These are phyloP conservation scores for Quadroppia sp. DNA, from an alignment of 2,888 invertebrate species.

Conservation along the genomic window DNA sequence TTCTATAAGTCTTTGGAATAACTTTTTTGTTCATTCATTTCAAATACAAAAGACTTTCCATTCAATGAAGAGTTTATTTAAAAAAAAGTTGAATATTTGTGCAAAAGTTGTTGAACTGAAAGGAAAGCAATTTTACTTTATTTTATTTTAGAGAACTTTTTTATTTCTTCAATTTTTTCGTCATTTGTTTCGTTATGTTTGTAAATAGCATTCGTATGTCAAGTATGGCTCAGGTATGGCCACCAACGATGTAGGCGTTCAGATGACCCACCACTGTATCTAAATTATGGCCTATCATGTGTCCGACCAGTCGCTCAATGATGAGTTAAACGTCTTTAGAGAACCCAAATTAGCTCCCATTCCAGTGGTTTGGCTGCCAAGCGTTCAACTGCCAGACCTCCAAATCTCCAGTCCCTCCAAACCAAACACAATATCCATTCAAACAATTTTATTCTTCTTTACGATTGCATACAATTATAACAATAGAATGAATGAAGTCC, in stretches of 20 bases:
- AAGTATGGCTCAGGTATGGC: constrained; percentile 6
- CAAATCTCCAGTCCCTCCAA: neutral
- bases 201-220: neutral
- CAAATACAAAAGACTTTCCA: neutral
- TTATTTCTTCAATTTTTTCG: neutral
- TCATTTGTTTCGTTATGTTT: constrained; percentile 6
- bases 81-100: neutral
- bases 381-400: neutral
- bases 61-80: neutral
- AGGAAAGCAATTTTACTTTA: no score
- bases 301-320: constrained; percentile 11
- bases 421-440: neutral
- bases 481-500: neutral
- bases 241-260: constrained; percentile 35
- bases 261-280: constrained; percentile 2
- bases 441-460: neutral
- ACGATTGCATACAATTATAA: neutral
- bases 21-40: neutral
- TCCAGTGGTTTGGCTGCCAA: constrained; percentile 1
- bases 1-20: neutral
- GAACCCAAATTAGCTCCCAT: constrained; percentile 20
- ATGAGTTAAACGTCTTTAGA: constrained; percentile 18
- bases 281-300: constrained; percentile 33
- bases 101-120: constrained; percentile 12
- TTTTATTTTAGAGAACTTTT: neutral